Conservation (phyloP, 2,888 invertebrate species). For the Podabrus alpinus region DNA sequence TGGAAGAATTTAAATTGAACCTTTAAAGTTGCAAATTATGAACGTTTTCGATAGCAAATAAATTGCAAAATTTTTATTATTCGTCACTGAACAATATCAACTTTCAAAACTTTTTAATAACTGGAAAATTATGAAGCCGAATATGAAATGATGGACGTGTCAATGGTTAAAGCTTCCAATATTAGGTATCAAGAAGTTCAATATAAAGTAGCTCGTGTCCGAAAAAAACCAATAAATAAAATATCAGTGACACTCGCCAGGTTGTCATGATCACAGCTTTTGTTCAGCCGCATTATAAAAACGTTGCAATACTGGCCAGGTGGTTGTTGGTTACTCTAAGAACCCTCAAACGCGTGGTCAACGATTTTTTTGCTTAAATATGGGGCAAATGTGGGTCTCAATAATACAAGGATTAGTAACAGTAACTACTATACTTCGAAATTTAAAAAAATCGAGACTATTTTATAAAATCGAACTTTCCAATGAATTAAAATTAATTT, state of each 20-base stretch:
- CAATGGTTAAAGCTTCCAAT: not conserved
- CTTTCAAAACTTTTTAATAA: not conserved
- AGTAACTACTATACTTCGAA: not conserved
- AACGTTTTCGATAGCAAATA: not conserved
- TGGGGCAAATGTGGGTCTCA: slow-evolving; percentile 16
- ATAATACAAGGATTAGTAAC: slow-evolving; percentile 1
- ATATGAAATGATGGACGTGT: not conserved
- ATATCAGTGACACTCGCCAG: slow-evolving; percentile 54
- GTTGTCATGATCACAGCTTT: slow-evolving; percentile 43
- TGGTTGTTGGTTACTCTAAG: slow-evolving; percentile 35
- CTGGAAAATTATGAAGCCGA: not conserved
- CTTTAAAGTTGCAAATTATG: not conserved
- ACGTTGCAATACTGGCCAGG: slow-evolving; percentile 41
- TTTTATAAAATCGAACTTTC: too few species aligned
- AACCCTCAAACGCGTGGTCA: slow-evolving; percentile 28
- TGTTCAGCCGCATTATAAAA: slow-evolving; percentile 44
- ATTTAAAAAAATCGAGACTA: not conserved
- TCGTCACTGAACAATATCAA: not conserved
- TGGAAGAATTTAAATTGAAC: not conserved
- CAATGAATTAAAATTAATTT: too few species aligned
- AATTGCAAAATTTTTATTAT: too few species aligned
- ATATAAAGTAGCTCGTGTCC: slow-evolving; percentile 36
- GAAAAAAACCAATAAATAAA: slow-evolving; percentile 52
- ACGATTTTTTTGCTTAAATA: slow-evolving; percentile 24
- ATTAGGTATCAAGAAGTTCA: slow-evolving; percentile 18